Conservation (phyloP, 2,888 invertebrate genomes). For the Lordiphosa fenestrarum region DNA sequence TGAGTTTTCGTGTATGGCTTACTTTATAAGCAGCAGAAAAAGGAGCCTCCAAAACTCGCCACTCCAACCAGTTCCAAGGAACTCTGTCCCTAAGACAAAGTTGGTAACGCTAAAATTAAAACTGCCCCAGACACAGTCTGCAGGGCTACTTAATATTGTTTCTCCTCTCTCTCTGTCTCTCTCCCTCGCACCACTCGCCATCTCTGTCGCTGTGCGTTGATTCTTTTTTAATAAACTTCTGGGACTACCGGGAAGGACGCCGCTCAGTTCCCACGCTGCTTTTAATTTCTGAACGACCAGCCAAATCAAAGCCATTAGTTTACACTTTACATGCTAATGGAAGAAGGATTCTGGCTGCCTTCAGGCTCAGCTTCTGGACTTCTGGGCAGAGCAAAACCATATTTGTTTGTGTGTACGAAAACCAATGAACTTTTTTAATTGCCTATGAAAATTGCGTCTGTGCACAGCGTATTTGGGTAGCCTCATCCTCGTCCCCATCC, state of each 20-base stretch:
- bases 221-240: slow-evolving; percentile 58
- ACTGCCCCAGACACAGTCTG: slow-evolving; percentile 10
- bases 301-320: slow-evolving; percentile 75
- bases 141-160: slow-evolving; percentile 11
- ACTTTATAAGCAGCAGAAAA: slow-evolving; percentile 52
- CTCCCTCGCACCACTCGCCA: neutral
- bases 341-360: slow-evolving; percentile 33
- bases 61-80: slow-evolving; percentile 67
- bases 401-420: slow-evolving; percentile 27
- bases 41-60: slow-evolving; percentile 6
- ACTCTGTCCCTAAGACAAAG: slow-evolving; percentile 60
- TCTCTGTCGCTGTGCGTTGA: neutral
- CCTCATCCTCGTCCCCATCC: slow-evolving; percentile 14
- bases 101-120: slow-evolving; percentile 32
- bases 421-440: slow-evolving; percentile 73
- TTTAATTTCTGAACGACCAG: slow-evolving; percentile 39
- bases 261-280: slow-evolving; percentile 71
- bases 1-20: slow-evolving; percentile 74
- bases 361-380: neutral
- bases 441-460: slow-evolving; percentile 59
- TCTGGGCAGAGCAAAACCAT: neutral
- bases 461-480: slow-evolving; percentile 60
- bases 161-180: neutral
- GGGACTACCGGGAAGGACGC: slow-evolving; percentile 11
- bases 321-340: slow-evolving; percentile 78